Conservation (phyloP, 1,140 invertebrate genomes). For the Bombyx mori region DNA sequence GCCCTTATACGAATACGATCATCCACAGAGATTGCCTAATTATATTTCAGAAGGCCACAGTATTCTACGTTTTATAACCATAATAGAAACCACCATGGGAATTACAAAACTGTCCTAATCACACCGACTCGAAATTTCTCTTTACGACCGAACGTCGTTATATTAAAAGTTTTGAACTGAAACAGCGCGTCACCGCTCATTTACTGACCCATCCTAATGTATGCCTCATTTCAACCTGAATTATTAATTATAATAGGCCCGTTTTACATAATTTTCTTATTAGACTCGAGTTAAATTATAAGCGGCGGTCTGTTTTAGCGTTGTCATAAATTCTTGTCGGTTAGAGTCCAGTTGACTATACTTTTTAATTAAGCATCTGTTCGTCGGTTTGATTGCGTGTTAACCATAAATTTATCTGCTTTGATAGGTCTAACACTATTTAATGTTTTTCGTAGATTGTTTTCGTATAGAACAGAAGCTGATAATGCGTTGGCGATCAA, state of each 20-base stretch:
- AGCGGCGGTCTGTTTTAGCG: constrained; percentile 54
- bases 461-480: no score
- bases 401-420: neutral
- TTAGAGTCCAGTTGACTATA: constrained; percentile 35
- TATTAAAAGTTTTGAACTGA: constrained; percentile 2
- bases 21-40: no score
- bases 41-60: no score
- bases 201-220: constrained; percentile 19
- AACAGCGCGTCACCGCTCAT: constrained; percentile 10
- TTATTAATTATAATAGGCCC: constrained; percentile 62
- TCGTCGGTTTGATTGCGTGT: constrained; percentile 40
- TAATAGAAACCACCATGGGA: no score
- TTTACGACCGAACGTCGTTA: neutral
- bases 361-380: constrained; percentile 62
- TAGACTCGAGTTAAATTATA: constrained; percentile 60
- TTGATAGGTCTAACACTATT: constrained; percentile 15
- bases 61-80: no score
- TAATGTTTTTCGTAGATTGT: constrained; percentile 20
- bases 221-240: constrained; percentile 42
- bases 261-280: constrained; percentile 68
- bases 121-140: no score
- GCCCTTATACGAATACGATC: no score
- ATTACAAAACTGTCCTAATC: no score
- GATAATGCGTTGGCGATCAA: no score
- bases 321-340: constrained; percentile 51